Conservation (phyloP, 2,113 vertebrate species). For the Turdus rufiventris region DNA sequence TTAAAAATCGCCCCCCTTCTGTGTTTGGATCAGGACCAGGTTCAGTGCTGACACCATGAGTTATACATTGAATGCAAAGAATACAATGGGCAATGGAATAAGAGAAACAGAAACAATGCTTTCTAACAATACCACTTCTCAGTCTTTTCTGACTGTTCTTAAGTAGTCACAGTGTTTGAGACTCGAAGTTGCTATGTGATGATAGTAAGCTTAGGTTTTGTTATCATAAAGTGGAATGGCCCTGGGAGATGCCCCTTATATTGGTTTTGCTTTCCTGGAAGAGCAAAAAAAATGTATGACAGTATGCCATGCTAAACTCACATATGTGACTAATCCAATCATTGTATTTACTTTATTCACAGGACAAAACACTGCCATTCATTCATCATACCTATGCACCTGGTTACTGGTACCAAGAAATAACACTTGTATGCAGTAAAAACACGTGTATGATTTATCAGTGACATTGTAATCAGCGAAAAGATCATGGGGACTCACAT, state of each 20-base stretch:
- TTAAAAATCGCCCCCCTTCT: constrained; percentile 2
- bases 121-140: neutral
- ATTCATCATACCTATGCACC: neutral
- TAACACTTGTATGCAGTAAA: neutral
- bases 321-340: neutral
- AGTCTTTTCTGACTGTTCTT: neutral
- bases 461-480: neutral
- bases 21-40: neutral
- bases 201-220: neutral
- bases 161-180: neutral
- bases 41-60: neutral
- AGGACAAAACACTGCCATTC: neutral
- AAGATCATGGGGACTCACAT: fast-evolving
- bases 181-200: neutral
- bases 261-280: neutral
- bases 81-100: neutral
- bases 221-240: neutral
- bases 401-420: neutral
- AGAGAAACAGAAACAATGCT: neutral
- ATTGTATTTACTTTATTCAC: neutral
- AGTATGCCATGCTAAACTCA: neutral
- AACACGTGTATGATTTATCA: neutral
- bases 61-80: neutral
- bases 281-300: neutral
- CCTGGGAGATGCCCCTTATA: neutral